Evolutionary conservation across 2,113 vertebrate species (phyloP), one percentile per base, ranked within the genome.

Genomic region (Aythya baeri): DNA sequence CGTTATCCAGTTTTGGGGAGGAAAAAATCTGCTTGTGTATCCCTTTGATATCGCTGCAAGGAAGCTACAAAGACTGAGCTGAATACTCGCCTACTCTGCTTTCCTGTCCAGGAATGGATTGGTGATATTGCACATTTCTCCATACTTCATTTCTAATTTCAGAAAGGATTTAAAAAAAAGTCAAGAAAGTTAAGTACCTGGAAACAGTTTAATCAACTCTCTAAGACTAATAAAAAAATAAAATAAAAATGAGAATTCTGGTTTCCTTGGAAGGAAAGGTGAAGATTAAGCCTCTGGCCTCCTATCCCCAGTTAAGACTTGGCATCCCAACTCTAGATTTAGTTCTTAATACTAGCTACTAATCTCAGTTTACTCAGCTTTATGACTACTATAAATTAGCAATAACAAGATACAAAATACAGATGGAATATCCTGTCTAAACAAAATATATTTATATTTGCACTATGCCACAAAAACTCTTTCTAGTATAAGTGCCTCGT

Each of bases 401-500:
- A 41, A 43, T 83, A 66, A 88, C 1, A 21, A 96, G 68, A 81
- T 68, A 86, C 38, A 90, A 91, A 91, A 5, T 41, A 68, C 34
- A 78, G 68, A 75, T 61, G 29, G 86, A 86, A 81, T 76, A 86
- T 14, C 66, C 55, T 82, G 52, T 82, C 76, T 78, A 82, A 92
- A 86, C 32, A 84, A 78, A 88, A 86, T 74, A 22, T 62, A 91
- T 71, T 76, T 55, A 25, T 70, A 88, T 80, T 91, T 93, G 20
- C 17, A 43, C 34, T 71, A 9, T 17, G 13, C 50, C 91, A 75
- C 43, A 86, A 68, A 68, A 88, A 31, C 46, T 73, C 41, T 20
- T 76, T 55, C 27, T 83, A 65, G 57, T 44, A 78, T 79, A 90
- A 94, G 83, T 93, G 58, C 5, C 38, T 59, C 67, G 16, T 61